Percentiles rank a stretch among this genome's conserved stretches.
Conservation (phyloP, 1,140 invertebrate genomes). For the Sitobion miscanthi region DNA sequence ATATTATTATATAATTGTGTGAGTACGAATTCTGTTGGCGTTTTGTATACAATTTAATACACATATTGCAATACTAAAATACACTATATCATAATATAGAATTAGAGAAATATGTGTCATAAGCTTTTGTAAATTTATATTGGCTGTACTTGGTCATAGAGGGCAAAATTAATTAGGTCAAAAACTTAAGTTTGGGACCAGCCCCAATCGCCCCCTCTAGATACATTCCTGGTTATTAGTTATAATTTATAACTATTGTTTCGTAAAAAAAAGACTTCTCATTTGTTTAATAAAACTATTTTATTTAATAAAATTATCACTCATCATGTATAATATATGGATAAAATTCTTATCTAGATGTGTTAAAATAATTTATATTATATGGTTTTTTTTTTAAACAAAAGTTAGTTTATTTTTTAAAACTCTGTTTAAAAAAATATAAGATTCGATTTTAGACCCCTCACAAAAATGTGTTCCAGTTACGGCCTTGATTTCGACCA, state of each 20-base stretch:
- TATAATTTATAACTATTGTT: not conserved
- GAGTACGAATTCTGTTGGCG: too few species aligned
- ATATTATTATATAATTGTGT: too few species aligned
- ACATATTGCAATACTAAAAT: too few species aligned
- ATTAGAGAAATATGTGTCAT: too few species aligned
- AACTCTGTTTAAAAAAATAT: not conserved
- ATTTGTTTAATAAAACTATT: not conserved
- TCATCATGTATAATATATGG: not conserved
- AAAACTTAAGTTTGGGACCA: too few species aligned
- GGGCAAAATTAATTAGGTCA: too few species aligned
- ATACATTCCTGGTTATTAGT: too few species aligned
- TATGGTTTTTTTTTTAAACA: not conserved
- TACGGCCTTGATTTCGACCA: not conserved
- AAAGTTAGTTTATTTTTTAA: not conserved
- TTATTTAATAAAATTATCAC: not conserved
- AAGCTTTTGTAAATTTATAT: too few species aligned
- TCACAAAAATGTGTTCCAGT: not conserved
- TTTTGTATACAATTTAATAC: too few species aligned
- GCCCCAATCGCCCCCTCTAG: too few species aligned
- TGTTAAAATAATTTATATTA: not conserved
- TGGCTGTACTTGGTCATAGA: too few species aligned
- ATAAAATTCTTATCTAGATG: not conserved
- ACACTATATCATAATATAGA: too few species aligned
- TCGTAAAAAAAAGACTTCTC: not conserved
- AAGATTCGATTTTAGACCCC: not conserved